Base-by-base conservation (phyloP, 1,140 invertebrate species). In the Carposina sasakii region DNA sequence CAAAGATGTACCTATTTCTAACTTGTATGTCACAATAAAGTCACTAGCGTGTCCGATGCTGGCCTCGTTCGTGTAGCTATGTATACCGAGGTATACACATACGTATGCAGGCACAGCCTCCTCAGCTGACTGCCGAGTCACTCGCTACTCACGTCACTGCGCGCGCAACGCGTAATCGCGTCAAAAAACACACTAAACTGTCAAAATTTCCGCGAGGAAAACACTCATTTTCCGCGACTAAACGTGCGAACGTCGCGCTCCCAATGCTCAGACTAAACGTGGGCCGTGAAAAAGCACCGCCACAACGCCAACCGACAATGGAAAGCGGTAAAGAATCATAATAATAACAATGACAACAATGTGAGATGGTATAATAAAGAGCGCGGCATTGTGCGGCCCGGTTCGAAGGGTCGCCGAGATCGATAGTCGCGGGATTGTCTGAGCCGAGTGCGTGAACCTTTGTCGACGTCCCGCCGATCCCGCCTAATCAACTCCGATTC, bases 311-410 rank as follows among this genome's bases (percentile, higher is more conserved):
- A 62, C 72, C 79, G 79, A 83, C 79, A 83, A 83, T 81, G 79
- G 76, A 81, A 83, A 83, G 79, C 79, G 77, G 77, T 77, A 81
- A 84, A 84, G 81, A 84, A 84, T 84, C 81, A 84, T 84, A 84
- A 84, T 81, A 84, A 84, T 84, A 84, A 84, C 79, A 83, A 83
- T 83, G 79, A 83, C 81, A 84, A 84, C 81, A 84, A 84, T 84
- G 78, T 84, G 77, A 81, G 81, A 84, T 84, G 77, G 71, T 79
- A 84, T 84, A 84, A 84, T 84, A 84, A 84, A 81, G 77, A 83
- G 74, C 62, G 65, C 71, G 75, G 76, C 70, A 79, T 81, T 81
- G 77, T 81, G 76, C 76, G 71, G 68, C 70, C 68, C 75, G 73
- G 67, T 71, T 71, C 73, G 76, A 76, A 79, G 76, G 79, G 76